Evolutionary conservation across 2,113 vertebrate species (phyloP).

Genomic region (Apistogramma diplotaenia): DNA sequence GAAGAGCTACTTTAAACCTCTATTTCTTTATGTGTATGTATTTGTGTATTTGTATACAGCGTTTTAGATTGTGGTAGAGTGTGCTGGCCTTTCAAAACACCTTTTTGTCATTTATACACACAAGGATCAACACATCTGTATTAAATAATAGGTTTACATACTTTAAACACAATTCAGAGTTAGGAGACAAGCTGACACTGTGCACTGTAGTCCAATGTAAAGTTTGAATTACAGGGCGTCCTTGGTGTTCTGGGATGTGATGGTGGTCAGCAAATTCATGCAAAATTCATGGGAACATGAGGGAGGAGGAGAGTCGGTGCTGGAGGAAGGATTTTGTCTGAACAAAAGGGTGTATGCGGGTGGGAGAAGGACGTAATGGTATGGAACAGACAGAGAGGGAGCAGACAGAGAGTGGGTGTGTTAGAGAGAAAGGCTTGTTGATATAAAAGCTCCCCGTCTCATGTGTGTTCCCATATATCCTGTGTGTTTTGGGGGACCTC

Average conservation of each 20-base stretch:
- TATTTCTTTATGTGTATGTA: neutral
- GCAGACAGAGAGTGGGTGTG: slow-evolving; percentile 59
- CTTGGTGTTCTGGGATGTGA: slow-evolving; percentile 64
- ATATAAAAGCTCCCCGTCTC: slow-evolving; percentile 87
- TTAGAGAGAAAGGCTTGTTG: slow-evolving; percentile 69
- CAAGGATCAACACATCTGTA: neutral
- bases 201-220: neutral
- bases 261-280: slow-evolving; percentile 48
- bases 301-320: slow-evolving; percentile 18
- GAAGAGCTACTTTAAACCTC: neutral
- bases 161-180: neutral
- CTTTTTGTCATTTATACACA: neutral
- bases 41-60: neutral
- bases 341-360: slow-evolving; percentile 29
- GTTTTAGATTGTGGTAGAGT: neutral
- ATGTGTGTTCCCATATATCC: slow-evolving; percentile 69
- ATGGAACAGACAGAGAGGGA: slow-evolving; percentile 56
- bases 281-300: slow-evolving; percentile 3
- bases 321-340: slow-evolving; percentile 25
- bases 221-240: slow-evolving; percentile 23
- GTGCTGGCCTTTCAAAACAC: neutral
- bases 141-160: neutral
- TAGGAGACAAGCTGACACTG: neutral
- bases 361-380: slow-evolving; percentile 67
- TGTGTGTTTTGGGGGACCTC: slow-evolving; percentile 47